Conservation (phyloP, 2,113 vertebrate species). For the Lucifuga dentata region DNA sequence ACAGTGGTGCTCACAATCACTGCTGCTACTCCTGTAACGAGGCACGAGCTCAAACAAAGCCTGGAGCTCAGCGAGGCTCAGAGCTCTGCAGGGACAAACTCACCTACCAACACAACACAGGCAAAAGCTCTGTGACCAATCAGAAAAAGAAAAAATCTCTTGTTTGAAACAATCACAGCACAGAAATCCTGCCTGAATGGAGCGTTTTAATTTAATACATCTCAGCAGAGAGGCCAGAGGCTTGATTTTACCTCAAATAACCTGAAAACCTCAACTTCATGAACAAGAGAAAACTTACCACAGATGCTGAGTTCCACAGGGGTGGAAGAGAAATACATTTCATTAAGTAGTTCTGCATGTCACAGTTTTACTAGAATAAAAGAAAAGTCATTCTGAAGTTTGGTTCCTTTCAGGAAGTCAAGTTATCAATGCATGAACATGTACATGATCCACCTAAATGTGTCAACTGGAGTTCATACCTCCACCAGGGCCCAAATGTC, state of each 20-base stretch:
- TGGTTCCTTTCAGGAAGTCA: too few species aligned
- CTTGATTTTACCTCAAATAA: conserved; percentile 32
- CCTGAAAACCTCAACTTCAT: conserved; percentile 18
- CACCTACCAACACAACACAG: conserved; percentile 25
- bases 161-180: conserved; percentile 43
- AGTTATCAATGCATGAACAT: too few species aligned
- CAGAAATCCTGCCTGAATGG: conserved; percentile 24
- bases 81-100: conserved; percentile 10
- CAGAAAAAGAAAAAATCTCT: conserved; percentile 24
- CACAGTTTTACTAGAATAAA: too few species aligned
- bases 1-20: background rate
- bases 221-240: conserved; percentile 6
- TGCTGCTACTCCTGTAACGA: conserved; percentile 4
- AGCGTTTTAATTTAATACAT: background rate
- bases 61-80: conserved; percentile 6
- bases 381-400: too few species aligned
- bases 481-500: too few species aligned
- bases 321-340: too few species aligned
- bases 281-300: background rate
- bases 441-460: too few species aligned
- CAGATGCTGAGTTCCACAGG: too few species aligned
- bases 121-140: conserved; percentile 50
- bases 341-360: too few species aligned
- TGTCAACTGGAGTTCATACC: too few species aligned
- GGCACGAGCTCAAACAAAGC: conserved; percentile 10